phyloP scores from a whole-genome alignment of 1,140 invertebrate species.

The Nebria ingens region DNA sequence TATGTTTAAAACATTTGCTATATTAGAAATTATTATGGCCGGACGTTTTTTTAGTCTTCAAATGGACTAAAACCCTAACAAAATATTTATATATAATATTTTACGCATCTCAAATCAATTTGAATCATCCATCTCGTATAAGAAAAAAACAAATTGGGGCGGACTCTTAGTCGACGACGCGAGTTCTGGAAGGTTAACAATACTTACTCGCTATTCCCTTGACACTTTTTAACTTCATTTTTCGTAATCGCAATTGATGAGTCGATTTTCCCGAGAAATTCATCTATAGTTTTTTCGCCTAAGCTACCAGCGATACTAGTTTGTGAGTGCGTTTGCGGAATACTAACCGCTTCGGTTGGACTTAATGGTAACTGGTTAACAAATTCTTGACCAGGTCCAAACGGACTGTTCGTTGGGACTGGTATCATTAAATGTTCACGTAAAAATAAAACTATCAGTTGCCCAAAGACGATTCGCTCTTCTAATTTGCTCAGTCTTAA shows the following conservation, averaged over 20 bases:
- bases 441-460: conserved; percentile 78
- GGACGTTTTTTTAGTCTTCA: no score
- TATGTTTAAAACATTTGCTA: no score
- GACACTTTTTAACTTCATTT: conserved; percentile 71
- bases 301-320: background rate
- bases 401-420: conserved; percentile 49
- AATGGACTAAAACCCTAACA: no score
- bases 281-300: conserved; percentile 55
- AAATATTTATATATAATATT: no score
- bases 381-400: conserved; percentile 33
- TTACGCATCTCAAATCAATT: conserved; percentile 6
- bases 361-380: background rate
- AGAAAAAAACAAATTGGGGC: no score
- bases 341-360: conserved; percentile 9
- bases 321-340: conserved; percentile 4
- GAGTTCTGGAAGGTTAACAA: conserved; percentile 17
- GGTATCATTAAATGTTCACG: conserved; percentile 73
- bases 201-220: conserved; percentile 68
- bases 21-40: no score
- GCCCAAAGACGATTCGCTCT: conserved; percentile 79
- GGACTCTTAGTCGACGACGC: no score
- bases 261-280: conserved; percentile 81
- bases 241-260: conserved; percentile 74
- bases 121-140: no score
- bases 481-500: conserved; percentile 82